A percentile compares a stretch with the other conserved stretches of the same genome.
Conservation (phyloP, 2,888 invertebrate species). For the Clostera curtula region DNA sequence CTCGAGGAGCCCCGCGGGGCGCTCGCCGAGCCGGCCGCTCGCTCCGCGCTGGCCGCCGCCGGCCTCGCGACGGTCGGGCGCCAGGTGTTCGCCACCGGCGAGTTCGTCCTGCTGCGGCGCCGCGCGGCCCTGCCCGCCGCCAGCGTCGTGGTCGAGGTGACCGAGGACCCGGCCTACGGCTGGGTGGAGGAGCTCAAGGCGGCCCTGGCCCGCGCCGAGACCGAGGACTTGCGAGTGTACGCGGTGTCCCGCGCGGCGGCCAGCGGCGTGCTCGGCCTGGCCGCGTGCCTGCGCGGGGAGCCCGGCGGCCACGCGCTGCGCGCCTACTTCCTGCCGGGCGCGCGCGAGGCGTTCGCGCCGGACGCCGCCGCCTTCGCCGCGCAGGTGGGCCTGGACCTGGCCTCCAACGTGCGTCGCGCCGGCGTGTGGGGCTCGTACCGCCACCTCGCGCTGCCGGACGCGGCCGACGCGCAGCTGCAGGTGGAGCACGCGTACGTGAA, state of each 20-base stretch:
- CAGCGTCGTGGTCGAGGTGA: conserved; percentile 77
- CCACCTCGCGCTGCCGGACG: conserved; percentile 80
- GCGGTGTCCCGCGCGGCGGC: conserved; percentile 80
- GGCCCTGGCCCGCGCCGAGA: conserved; percentile 79
- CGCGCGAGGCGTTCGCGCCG: conserved; percentile 75
- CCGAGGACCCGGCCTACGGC: conserved; percentile 77
- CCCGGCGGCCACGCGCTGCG: conserved; percentile 87
- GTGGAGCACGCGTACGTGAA: conserved; percentile 97
- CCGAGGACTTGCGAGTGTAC: conserved; percentile 76
- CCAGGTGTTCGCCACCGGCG: conserved; percentile 78
- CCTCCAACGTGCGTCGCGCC: conserved; percentile 88
- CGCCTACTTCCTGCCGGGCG: conserved; percentile 81
- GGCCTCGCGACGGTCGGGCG: conserved; percentile 47
- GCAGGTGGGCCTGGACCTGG: conserved; percentile 84
- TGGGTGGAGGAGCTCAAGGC: conserved; percentile 91
- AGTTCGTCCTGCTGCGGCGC: conserved; percentile 81
- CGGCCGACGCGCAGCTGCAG: conserved; percentile 50
- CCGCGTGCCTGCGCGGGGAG: conserved; percentile 92
- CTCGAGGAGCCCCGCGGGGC: conserved; percentile 78
- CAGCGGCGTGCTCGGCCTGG: conserved; percentile 90
- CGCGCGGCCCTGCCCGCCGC: conserved; percentile 39
- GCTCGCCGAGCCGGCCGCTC: conserved; percentile 54
- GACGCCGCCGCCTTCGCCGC: conserved; percentile 73
- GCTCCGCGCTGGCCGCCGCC: conserved; percentile 36
- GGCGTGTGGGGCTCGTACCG: conserved; percentile 92